Base-by-base conservation (phyloP, 2,113 vertebrate genomes). In the Paratilapia polleni region DNA sequence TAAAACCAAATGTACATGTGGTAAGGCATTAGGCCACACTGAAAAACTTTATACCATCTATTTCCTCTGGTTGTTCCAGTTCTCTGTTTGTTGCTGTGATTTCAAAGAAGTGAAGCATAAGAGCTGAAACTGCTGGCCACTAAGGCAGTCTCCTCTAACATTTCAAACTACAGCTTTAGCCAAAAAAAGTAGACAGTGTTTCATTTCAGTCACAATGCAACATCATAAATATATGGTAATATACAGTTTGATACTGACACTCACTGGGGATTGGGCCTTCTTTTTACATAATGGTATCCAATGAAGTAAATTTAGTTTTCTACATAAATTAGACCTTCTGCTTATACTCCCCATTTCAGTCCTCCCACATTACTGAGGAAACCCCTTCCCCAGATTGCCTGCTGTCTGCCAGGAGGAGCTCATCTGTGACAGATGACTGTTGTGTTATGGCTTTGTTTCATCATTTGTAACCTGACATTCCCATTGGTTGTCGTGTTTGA, bases 1-100 rank as follows among this genome's bases (percentile, higher is more conserved):
- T 92, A 92, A 93, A 93, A 90, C 61, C 77, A 78, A 85, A 93
- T 86, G 84, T 83, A 91, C 87, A 91, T 92, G 90, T 84, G 90
- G 89, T 92, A 63, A 49, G 49, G 38, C 80, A 61, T 77, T 38
- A 62, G 81, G 49, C 90, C 73, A 12, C 77, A 79, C 47, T 73
- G 83, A 81, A 90, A 87, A 73, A 49, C 84, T 61, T 88, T 31
- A 49, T 17, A 26, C 66, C 81, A 12, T 66, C 68, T 52, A 62
- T 78, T 81, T 82, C 59, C 62, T 62, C 78, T 57, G 57, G 62
- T 56, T 19, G 76, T 74, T 88, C 60, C 64, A 59, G n/a, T 76
- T 66, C 61, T 62, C 78, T 59, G 57, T 54, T 36, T n/a, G 68
- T 70, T 87, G 52, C 59, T 10, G 62, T 31, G 19, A 9, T 3